Conservation (phyloP, 2,113 vertebrate genomes). For the Dromas ardeola region DNA sequence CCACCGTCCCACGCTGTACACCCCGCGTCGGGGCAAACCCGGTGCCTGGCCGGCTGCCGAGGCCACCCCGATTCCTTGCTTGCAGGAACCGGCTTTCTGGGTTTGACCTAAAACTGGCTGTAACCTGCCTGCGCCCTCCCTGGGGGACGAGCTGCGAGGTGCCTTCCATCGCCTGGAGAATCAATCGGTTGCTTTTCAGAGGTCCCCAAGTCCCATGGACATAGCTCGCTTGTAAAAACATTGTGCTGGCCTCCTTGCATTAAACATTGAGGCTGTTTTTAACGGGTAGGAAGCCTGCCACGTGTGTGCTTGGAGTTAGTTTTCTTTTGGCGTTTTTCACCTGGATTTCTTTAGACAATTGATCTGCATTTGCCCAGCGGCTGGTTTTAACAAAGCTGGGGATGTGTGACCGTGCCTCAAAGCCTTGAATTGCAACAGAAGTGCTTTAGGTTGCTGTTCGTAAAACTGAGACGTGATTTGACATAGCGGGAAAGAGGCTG, state of each 20-base stretch:
- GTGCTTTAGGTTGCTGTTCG: background rate
- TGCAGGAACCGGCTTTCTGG: background rate
- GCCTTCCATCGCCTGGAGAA: background rate
- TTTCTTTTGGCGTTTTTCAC: background rate
- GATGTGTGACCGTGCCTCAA: background rate
- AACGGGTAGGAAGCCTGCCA: background rate
- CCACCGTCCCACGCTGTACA: background rate
- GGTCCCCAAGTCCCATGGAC: background rate
- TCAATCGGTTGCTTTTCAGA: background rate
- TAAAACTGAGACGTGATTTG: background rate
- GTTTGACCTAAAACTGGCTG: background rate
- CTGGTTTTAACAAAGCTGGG: background rate
- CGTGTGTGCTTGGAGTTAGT: background rate
- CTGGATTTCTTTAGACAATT: background rate
- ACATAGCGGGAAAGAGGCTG: background rate
- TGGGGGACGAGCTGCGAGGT: background rate
- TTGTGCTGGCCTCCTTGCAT: background rate
- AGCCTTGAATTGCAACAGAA: background rate
- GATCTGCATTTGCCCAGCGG: background rate
- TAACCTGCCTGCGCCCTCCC: background rate
- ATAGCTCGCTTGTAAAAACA: background rate
- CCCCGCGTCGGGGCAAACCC: accelerated
- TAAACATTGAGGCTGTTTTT: background rate
- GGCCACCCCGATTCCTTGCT: background rate
- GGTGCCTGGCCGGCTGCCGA: background rate